Base-by-base conservation (phyloP, 1,140 invertebrate species). In the Atta colombica region DNA sequence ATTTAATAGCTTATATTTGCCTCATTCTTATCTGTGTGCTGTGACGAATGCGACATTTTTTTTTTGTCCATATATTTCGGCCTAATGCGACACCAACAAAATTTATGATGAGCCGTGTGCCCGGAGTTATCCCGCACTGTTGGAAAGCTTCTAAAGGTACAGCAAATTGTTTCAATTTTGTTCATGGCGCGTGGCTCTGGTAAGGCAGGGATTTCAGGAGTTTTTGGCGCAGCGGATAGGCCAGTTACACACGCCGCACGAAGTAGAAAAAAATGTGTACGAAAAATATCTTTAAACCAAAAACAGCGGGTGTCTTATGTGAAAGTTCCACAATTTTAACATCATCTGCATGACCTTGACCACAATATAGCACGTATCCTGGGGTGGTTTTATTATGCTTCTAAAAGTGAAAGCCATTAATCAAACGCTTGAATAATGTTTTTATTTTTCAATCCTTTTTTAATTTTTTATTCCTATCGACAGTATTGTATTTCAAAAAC, bases 161-260 rank as follows among this genome's bases (percentile, higher is more conserved):
- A 58, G 66, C 65, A 49, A 69, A 77, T 74, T 78, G 85, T 87
- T 89, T 91, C 78, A 77, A 78, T 80, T 85, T 69, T 60, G 66
- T 90, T 85, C 85, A 77, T 88, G 90, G 89, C 89, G 75, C 88
- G 89, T 91, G 89, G 88, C 88, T 66, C 55, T 3, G 4, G n/a
- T 21, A 69, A 49, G 6, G n/a, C 16, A 68, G 55, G 55, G n/a
- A 51, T 51, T n/a, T 7, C 6, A n/a, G 55, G n/a, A 10, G 55
- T 58, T 81, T 80, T 68, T 69, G n/a, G 25, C 12, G 25, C 31
- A 39, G 10, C 16, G 0, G 12, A 35, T 21, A 51, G 16, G 69
- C 21, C 49, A 21, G 12, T 51, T 16, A 49, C 53, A 35, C 51
- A 25, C 35, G 74, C 63, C 49, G 66, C 77, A 80, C 82, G n/a